These are phyloP conservation scores for Sarcoramphus papa DNA, from an alignment of 2,797 vertebrate species.

Conservation along the genomic window DNA sequence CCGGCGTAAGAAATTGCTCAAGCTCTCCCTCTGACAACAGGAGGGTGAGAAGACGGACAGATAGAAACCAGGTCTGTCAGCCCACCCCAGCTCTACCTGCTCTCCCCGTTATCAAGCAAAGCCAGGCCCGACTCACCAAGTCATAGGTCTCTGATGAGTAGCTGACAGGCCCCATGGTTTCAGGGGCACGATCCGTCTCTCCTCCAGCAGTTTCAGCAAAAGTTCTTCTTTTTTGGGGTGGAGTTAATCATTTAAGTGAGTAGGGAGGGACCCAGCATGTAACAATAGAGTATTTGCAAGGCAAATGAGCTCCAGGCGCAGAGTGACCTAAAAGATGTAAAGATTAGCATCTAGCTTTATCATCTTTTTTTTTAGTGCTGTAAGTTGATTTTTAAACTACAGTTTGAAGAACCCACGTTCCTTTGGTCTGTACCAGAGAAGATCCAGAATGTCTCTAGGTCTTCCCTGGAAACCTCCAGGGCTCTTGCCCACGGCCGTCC, in stretches of 20 bases:
- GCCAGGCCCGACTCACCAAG: slow-evolving; percentile 27
- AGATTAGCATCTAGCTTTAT: not conserved
- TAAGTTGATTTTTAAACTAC: not conserved
- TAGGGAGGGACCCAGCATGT: not conserved
- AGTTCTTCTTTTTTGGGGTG: slow-evolving; percentile 14
- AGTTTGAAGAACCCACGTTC: not conserved
- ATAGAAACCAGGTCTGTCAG: not conserved
- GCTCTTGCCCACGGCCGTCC: not conserved
- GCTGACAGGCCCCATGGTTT: slow-evolving; percentile 51
- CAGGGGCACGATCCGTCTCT: not conserved
- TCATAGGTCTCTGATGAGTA: slow-evolving; percentile 58
- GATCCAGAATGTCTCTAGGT: not conserved
- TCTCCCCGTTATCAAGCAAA: not conserved
- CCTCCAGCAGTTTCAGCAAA: not conserved
- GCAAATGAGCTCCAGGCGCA: slow-evolving; percentile 29
- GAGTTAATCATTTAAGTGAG: not conserved
- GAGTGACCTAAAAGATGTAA: not conserved
- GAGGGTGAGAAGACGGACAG: not conserved
- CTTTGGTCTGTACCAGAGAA: not conserved
- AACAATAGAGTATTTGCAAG: slow-evolving; percentile 47
- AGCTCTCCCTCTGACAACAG: not conserved
- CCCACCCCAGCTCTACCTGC: not conserved
- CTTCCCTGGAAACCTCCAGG: not conserved
- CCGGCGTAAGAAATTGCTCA: not conserved
- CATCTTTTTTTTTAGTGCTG: not conserved